phyloP scores from a whole-genome alignment of 2,113 vertebrate genomes.

The Passer domesticus region DNA sequence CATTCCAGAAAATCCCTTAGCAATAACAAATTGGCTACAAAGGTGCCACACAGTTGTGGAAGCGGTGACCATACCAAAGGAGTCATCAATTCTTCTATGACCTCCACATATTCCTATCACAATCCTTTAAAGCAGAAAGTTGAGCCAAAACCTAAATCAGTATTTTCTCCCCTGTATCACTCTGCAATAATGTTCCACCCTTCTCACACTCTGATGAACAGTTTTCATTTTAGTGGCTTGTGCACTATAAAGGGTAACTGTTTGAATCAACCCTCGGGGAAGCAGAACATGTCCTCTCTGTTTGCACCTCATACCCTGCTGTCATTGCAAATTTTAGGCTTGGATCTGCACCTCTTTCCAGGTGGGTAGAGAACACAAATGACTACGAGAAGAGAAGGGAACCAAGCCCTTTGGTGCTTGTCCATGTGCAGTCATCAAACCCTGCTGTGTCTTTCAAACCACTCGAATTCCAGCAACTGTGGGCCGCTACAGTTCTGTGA shows the following conservation, averaged over 20 bases:
- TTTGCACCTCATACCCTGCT: background rate
- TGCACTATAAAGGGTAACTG: background rate
- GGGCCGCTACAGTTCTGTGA: background rate
- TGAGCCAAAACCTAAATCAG: background rate
- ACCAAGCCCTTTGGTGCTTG: background rate
- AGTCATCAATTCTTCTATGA: background rate
- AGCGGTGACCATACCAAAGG: background rate
- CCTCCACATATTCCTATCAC: background rate
- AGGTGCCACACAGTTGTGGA: background rate
- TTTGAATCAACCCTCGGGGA: background rate
- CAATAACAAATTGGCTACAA: background rate
- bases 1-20: background rate
- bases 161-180: background rate
- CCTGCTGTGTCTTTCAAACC: background rate
- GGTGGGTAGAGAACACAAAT: background rate
- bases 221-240: background rate
- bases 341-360: background rate
- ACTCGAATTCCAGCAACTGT: background rate
- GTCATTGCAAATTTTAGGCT: background rate
- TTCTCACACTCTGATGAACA: accelerated
- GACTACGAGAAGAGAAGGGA: background rate
- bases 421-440: background rate
- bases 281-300: background rate
- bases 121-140: background rate
- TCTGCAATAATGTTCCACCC: background rate